These are phyloP conservation scores for Chinchilla lanigera DNA, from an alignment of 2,113 vertebrate species.

Conservation along the genomic window DNA sequence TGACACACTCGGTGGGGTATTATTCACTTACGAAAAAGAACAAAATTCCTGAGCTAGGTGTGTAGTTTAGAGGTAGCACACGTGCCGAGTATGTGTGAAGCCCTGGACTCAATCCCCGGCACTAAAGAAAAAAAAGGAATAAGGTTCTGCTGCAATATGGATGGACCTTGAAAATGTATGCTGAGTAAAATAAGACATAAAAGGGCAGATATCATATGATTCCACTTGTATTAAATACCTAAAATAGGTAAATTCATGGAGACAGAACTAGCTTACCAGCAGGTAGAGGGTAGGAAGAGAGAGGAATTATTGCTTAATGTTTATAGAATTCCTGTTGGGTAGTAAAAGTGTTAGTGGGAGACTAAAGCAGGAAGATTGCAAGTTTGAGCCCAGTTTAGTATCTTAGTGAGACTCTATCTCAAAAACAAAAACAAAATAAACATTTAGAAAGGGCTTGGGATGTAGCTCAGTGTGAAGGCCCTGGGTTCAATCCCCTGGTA, in stretches of 20 bases:
- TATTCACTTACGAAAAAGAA: neutral
- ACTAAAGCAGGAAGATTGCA: neutral
- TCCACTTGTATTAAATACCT: neutral
- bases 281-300: neutral
- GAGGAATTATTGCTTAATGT: neutral
- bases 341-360: neutral
- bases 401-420: neutral
- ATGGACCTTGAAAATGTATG: neutral
- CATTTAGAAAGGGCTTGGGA: neutral
- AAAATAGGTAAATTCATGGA: neutral
- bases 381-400: neutral
- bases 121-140: neutral
- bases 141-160: neutral
- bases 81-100: neutral
- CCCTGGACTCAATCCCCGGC: neutral
- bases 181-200: neutral
- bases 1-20: neutral
- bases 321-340: constrained; percentile 35
- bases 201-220: neutral
- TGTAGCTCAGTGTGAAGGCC: neutral
- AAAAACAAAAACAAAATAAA: neutral
- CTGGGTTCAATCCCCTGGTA: neutral
- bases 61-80: neutral
- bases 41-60: neutral
- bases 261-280: neutral